Percentiles rank a stretch among this genome's conserved stretches.
These are phyloP conservation scores for Ptyas mucosa DNA, from an alignment of 2,113 vertebrate genomes.

Conservation along the genomic window DNA sequence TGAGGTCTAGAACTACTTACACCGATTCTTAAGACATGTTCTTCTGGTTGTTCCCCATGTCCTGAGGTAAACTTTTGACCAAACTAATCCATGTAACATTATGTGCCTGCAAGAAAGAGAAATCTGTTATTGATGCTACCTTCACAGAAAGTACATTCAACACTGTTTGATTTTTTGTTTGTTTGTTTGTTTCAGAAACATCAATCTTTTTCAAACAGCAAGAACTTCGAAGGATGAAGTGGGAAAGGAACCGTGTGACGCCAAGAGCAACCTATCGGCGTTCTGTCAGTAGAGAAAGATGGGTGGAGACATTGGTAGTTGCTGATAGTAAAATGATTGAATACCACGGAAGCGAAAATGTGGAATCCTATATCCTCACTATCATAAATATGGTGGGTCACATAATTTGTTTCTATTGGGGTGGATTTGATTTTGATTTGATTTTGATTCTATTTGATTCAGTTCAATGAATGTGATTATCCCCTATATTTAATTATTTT, in stretches of 20 bases:
- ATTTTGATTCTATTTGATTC: background rate
- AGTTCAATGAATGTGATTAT: background rate
- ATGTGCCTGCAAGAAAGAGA: background rate
- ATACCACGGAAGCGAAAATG: slow-evolving; percentile 89
- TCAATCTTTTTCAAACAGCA: slow-evolving; percentile 62
- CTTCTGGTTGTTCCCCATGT: background rate
- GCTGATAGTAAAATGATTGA: slow-evolving; percentile 94
- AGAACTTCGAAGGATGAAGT: slow-evolving; percentile 66
- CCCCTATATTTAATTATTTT: background rate
- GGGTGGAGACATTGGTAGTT: slow-evolving; percentile 97
- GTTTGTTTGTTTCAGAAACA: slow-evolving; percentile 71
- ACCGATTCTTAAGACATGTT: background rate
- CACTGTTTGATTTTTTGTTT: slow-evolving; percentile 9
- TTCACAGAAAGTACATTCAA: background rate
- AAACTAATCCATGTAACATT: background rate
- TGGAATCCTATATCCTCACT: slow-evolving; percentile 95
- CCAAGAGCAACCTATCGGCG: slow-evolving; percentile 71
- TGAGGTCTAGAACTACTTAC: background rate
- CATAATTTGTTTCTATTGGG: background rate
- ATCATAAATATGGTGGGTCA: slow-evolving; percentile 96
- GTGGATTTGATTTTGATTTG: background rate
- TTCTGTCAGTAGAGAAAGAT: slow-evolving; percentile 91
- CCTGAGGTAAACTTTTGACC: background rate
- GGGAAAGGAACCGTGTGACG: slow-evolving; percentile 70
- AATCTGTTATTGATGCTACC: background rate